Base-by-base conservation (phyloP, 1,140 invertebrate genomes). In the Thaumetopoea pityocampa region DNA sequence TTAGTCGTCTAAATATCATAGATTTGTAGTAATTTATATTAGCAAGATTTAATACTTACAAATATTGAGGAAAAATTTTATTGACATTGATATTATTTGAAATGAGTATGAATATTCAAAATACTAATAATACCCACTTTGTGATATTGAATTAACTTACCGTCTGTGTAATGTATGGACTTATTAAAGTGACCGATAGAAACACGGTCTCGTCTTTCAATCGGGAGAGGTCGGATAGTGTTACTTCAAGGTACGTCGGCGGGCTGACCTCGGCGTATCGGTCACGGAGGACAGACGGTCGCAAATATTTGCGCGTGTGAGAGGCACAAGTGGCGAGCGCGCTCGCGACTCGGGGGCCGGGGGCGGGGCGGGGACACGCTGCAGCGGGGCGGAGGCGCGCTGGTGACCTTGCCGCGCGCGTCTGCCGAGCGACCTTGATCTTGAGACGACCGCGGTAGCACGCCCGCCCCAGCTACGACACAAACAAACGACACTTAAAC, bases 271-370 rank as follows among this genome's bases (percentile, higher is more conserved):
- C 79, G 74, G 61, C 71, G 62, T 83, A 83, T 83, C 79, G 79
- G 79, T 80, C 76, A 76, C 65, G 76, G 76, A 79, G 79, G 76
- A 83, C 79, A 78, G 74, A 80, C 79, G 71, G 71, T 72, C 70
- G 72, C 73, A 80, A 80, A 80, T 80, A 77, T 80, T 83, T 76
- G 76, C 64, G 71, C 70, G 67, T 66, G 62, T 38, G 52, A 48
- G 50, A 59, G 65, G 62, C 62, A 66, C 56, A 51, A 51, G 61
- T 35, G 58, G 64, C 51, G 49, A 49, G 57, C 46, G 59, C 51
- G 27, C n/a, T n/a, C n/a, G n/a, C n/a, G n/a, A n/a, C n/a, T n/a
- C n/a, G 42, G 28, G 34, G 28, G 24, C 44, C 19, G 49, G 29
- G 59, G 19, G 47, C 37, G 41, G 32, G 29, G 22, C 27, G 51